Conservation (phyloP, 2,888 invertebrate species). For the Phymatocera aterrima region DNA sequence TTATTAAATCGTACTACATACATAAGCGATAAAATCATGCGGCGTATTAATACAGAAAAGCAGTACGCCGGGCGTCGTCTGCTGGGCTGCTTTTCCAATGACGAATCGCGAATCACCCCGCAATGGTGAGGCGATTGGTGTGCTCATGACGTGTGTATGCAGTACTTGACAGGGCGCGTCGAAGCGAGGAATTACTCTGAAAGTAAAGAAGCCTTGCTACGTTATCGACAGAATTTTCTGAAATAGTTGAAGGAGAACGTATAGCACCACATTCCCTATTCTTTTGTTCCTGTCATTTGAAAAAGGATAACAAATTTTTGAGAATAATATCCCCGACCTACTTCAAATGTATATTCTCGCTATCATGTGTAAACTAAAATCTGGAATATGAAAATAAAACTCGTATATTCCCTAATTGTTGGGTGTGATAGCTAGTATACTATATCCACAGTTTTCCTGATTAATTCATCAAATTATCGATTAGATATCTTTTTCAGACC, state of each 20-base stretch:
- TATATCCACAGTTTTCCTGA: not conserved
- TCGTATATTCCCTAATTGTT: not conserved
- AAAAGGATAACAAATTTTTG: no score
- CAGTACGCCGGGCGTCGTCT: conserved; percentile 59
- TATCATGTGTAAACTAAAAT: not conserved
- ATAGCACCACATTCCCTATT: not conserved
- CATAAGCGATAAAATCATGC: not conserved
- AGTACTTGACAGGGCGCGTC: not conserved
- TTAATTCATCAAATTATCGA: not conserved
- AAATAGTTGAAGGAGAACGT: no score
- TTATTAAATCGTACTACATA: not conserved
- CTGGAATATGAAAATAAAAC: not conserved
- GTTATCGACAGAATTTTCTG: not conserved
- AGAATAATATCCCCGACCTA: no score
- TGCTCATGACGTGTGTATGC: not conserved
- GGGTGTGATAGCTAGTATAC: not conserved
- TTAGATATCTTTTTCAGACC: not conserved
- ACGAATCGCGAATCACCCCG: conserved; percentile 36
- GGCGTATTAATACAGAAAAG: conserved; percentile 58
- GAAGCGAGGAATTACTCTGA: not conserved
- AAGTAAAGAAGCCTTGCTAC: not conserved
- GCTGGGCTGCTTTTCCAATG: conserved; percentile 58
- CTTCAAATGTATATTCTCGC: no score
- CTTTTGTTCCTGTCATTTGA: no score
- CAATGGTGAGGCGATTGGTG: conserved; percentile 11